A percentile compares a stretch with the other conserved stretches of the same genome.
Evolutionary conservation across 2,797 vertebrate species (phyloP).

Genomic region (Craterocephalus amniculus): DNA sequence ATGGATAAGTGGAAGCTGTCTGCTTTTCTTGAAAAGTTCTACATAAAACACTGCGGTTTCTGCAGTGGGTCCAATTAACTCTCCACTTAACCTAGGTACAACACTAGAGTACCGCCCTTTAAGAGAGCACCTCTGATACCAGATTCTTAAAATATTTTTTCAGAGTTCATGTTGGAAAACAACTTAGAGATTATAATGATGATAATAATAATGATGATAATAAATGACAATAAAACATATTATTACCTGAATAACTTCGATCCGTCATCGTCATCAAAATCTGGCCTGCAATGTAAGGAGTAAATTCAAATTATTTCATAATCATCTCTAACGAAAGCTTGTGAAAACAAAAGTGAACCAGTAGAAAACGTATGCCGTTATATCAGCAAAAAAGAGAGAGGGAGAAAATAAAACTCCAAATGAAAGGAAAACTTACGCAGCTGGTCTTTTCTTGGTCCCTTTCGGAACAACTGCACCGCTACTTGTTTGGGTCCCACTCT

Average conservation of each 20-base stretch:
- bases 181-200: too few relatives aligned
- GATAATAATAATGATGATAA: background rate
- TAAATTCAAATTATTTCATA: conserved; percentile 6
- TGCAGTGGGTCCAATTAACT: background rate
- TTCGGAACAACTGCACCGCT: conserved; percentile 85
- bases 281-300: conserved; percentile 80
- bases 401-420: background rate
- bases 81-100: background rate
- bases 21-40: background rate
- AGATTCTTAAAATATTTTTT: background rate
- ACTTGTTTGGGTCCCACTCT: conserved; percentile 82
- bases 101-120: background rate
- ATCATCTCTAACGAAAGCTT: background rate
- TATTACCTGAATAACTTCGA: conserved; percentile 93
- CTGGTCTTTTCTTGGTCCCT: conserved; percentile 87
- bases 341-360: conserved; percentile 13
- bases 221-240: background rate
- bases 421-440: conserved; percentile 81
- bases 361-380: conserved; percentile 11
- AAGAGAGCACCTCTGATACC: background rate
- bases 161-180: background rate
- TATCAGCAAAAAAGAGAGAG: background rate
- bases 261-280: conserved; percentile 93
- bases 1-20: background rate
- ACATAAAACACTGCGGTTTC: background rate